Percentiles rank a stretch among this genome's conserved stretches.
Evolutionary conservation across 2,797 vertebrate genomes (phyloP).

Genomic region (Acrossocheilus wenchowensis): DNA sequence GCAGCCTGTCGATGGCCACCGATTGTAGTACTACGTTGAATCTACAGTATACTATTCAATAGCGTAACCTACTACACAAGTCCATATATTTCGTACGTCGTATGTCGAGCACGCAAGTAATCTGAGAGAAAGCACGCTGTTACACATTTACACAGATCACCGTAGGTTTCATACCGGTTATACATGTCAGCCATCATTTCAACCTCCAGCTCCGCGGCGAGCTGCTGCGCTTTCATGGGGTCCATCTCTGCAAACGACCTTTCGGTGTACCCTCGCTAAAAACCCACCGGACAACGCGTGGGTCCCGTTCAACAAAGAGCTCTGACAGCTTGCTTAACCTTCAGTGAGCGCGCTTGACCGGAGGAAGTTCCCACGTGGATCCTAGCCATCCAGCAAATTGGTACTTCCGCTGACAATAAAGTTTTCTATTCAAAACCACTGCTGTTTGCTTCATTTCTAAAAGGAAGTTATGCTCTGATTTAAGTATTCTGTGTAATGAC

Average conservation of each 20-base stretch:
- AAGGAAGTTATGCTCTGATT: neutral
- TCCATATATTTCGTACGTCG: neutral
- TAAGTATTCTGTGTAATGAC: neutral
- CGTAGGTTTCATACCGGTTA: conserved; percentile 83
- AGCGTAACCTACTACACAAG: neutral
- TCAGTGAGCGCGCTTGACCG: conserved; percentile 56
- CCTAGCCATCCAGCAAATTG: conserved; percentile 5
- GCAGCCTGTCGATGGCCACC: neutral
- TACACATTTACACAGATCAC: neutral
- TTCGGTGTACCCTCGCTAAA: neutral
- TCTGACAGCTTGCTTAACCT: conserved; percentile 65
- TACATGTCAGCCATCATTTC: conserved; percentile 99
- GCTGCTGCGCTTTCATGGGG: conserved; percentile 91
- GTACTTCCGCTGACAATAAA: conserved; percentile 74
- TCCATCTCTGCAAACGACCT: conserved; percentile 80
- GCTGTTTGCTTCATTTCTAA: neutral
- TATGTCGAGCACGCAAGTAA: neutral
- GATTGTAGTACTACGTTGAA: neutral
- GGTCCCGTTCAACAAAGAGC: neutral
- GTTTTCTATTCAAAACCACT: conserved; percentile 64
- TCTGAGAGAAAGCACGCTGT: neutral
- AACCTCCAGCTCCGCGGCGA: conserved; percentile 96
- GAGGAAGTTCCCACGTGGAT: conserved; percentile 67
- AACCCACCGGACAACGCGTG: neutral
- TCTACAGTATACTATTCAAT: neutral